Conservation (phyloP, 2,797 vertebrate genomes). For the Florisuga fusca region DNA sequence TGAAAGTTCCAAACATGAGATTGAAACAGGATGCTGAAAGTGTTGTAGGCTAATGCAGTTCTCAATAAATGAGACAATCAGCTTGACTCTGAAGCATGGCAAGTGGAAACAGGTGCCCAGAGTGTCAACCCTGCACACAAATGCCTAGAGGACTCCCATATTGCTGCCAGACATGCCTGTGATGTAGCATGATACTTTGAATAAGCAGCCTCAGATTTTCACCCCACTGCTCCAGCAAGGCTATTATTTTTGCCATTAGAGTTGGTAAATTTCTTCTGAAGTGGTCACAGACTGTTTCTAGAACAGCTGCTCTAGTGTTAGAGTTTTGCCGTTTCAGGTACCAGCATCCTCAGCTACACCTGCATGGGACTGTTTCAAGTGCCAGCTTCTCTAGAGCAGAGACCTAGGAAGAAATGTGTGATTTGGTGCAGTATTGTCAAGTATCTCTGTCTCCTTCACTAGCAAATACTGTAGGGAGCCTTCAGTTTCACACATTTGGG, state of each 20-base stretch:
- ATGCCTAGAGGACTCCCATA: not conserved
- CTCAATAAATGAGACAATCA: not conserved
- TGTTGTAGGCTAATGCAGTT: not conserved
- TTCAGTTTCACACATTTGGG: not conserved
- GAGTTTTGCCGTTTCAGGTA: not conserved
- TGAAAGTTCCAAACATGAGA: not conserved
- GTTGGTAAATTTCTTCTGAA: not conserved
- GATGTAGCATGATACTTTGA: not conserved
- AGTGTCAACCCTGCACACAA: accelerated
- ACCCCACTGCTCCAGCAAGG: not conserved
- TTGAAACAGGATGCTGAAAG: not conserved
- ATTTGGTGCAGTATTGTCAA: not conserved
- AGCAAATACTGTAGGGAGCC: not conserved
- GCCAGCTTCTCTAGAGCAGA: not conserved
- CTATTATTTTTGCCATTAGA: not conserved
- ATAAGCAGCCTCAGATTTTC: not conserved
- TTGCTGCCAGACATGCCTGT: not conserved
- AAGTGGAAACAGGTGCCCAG: not conserved
- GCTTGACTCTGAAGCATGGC: not conserved
- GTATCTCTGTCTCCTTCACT: not conserved
- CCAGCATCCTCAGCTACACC: not conserved
- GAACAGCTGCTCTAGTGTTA: not conserved
- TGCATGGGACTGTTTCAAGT: not conserved
- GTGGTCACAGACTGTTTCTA: not conserved
- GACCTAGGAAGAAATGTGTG: not conserved